phyloP scores from a whole-genome alignment of 2,113 vertebrate genomes.

The Oncorhynchus nerka region DNA sequence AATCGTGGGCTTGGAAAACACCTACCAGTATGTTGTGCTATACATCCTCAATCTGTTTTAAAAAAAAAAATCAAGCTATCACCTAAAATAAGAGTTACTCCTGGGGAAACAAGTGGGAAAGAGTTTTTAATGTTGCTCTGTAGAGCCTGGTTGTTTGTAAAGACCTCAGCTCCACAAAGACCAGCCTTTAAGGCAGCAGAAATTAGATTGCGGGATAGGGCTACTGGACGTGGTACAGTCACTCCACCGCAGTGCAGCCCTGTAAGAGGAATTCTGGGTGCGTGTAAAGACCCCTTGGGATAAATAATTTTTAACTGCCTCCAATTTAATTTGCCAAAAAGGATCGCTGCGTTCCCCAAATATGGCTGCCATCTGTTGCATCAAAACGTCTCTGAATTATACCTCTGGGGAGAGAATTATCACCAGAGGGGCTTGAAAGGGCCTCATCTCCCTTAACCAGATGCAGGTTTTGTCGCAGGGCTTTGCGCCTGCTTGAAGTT shows the following conservation, averaged over 20 bases:
- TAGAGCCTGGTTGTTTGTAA: not conserved
- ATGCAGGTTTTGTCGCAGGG: constrained; percentile 42
- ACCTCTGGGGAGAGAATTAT: constrained; percentile 48
- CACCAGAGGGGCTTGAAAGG: constrained; percentile 39
- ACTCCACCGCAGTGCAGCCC: not conserved
- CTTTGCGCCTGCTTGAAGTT: constrained; percentile 55
- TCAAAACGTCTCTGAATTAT: constrained; percentile 49
- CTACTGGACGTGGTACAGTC: constrained; percentile 1
- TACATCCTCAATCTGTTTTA: too few relatives aligned
- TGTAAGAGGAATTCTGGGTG: not conserved
- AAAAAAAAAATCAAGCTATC: too few relatives aligned
- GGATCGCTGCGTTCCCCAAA: constrained; percentile 27
- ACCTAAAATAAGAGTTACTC: too few relatives aligned
- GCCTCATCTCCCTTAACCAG: constrained; percentile 37
- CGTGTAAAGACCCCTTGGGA: constrained; percentile 24
- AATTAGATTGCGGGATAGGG: not conserved
- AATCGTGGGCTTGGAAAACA: too few relatives aligned
- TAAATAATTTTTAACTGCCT: constrained; percentile 37
- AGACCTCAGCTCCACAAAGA: not conserved
- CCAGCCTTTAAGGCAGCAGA: not conserved
- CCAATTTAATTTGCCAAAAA: constrained; percentile 41
- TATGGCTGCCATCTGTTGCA: constrained; percentile 60
- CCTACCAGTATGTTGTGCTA: too few relatives aligned
- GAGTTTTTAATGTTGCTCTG: not conserved
- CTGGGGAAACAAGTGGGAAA: not conserved